These are phyloP conservation scores for Melanostoma mellinum DNA, from an alignment of 2,888 invertebrate genomes.

Conservation along the genomic window DNA sequence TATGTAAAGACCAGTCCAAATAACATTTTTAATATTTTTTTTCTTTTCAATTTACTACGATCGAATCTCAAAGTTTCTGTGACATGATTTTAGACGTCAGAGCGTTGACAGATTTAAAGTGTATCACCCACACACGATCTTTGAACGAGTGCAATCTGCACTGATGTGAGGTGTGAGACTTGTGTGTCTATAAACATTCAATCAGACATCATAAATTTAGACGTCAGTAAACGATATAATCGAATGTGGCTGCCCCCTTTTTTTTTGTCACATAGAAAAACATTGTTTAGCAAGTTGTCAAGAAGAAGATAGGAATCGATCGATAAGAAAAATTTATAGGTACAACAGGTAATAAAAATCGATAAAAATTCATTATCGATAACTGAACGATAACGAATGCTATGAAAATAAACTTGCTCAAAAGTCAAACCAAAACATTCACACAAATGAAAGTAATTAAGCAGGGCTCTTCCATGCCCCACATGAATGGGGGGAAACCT, in stretches of 20 bases:
- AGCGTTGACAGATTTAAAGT: slow-evolving; percentile 54
- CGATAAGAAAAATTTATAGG: slow-evolving; percentile 43
- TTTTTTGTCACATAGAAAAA: slow-evolving; percentile 50
- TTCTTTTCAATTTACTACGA: not conserved
- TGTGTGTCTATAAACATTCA: slow-evolving; percentile 22
- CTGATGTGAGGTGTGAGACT: not conserved
- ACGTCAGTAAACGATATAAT: slow-evolving; percentile 65
- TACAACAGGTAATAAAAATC: slow-evolving; percentile 47
- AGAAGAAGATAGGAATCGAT: slow-evolving; percentile 59
- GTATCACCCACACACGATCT: slow-evolving; percentile 53
- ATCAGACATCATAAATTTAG: slow-evolving; percentile 49
- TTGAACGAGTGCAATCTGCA: slow-evolving; percentile 35
- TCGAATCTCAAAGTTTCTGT: slow-evolving; percentile 52
- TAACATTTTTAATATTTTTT: slow-evolving; percentile 11
- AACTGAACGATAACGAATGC: slow-evolving; percentile 43
- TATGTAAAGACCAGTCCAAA: slow-evolving; percentile 12
- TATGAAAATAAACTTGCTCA: slow-evolving; percentile 30
- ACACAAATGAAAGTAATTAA: slow-evolving; percentile 56
- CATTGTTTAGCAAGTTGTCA: slow-evolving; percentile 60
- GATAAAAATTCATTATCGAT: slow-evolving; percentile 67
- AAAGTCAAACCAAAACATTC: slow-evolving; percentile 24
- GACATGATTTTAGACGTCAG: slow-evolving; percentile 62
- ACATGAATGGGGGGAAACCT: not conserved
- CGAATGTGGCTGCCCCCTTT: slow-evolving; percentile 22
- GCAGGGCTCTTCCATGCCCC: slow-evolving; percentile 15